A percentile compares a stretch with the other conserved stretches of the same genome.
phyloP scores from a whole-genome alignment of 2,888 invertebrate genomes.

The Taphrorychus bicolor region DNA sequence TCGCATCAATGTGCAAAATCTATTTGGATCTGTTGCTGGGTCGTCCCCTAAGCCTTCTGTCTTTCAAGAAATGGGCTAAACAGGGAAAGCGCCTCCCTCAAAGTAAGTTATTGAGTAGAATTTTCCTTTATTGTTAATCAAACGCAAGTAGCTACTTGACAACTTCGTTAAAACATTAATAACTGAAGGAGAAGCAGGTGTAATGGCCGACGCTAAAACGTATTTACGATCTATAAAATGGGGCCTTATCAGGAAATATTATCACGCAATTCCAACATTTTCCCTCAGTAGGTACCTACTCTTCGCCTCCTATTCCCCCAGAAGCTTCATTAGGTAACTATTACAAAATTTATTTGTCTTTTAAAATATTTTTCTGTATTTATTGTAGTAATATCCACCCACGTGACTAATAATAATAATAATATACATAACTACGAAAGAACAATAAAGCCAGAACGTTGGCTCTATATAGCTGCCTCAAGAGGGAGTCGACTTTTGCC shows the following conservation, averaged over 20 bases:
- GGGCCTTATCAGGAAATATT: neutral
- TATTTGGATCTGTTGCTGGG: slow-evolving; percentile 25
- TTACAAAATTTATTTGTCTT: too few relatives aligned
- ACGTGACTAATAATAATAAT: too few relatives aligned
- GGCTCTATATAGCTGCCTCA: neutral
- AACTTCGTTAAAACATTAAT: neutral
- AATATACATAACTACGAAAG: too few relatives aligned
- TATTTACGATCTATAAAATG: neutral
- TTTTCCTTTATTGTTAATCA: neutral
- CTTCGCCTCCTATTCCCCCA: too few relatives aligned
- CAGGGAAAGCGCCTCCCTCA: neutral
- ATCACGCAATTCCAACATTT: neutral
- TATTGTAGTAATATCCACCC: too few relatives aligned
- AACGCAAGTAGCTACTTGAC: neutral
- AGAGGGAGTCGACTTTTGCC: neutral
- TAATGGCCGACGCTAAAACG: neutral
- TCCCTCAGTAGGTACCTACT: too few relatives aligned
- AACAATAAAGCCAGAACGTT: neutral
- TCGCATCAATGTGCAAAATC: slow-evolving; percentile 25
- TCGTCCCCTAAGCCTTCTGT: slow-evolving; percentile 2
- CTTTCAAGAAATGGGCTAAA: slow-evolving; percentile 3
- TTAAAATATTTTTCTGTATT: too few relatives aligned
- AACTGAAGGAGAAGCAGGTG: neutral
- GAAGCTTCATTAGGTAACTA: too few relatives aligned
- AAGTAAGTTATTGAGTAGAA: neutral